Evolutionary conservation across 2,113 vertebrate species (phyloP).

Genomic region (Channa argus): DNA sequence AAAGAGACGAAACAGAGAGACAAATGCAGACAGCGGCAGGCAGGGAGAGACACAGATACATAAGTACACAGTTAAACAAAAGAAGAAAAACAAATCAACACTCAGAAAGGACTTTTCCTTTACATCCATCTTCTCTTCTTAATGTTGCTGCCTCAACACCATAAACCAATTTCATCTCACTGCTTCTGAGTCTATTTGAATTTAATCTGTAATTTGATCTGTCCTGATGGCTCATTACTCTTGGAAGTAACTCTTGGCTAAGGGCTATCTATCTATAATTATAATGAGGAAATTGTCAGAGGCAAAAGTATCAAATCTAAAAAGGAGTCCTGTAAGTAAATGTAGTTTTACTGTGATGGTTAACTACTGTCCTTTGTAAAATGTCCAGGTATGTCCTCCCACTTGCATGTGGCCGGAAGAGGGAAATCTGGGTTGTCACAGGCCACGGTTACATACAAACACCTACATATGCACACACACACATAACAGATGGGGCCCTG

Average conservation of each 20-base stretch:
- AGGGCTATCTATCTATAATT: neutral
- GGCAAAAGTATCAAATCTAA: neutral
- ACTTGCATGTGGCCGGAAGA: neutral
- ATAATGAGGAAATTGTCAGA: too few relatives aligned
- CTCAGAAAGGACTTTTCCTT: too few relatives aligned
- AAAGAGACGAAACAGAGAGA: constrained; percentile 24
- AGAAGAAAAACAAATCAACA: neutral
- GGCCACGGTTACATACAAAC: constrained; percentile 27
- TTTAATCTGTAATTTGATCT: neutral
- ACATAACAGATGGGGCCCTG: constrained; percentile 68
- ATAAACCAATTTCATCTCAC: neutral
- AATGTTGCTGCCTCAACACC: neutral
- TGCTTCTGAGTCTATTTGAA: neutral
- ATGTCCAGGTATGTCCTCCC: neutral
- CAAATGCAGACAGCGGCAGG: neutral
- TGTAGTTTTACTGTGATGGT: neutral
- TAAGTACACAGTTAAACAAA: neutral
- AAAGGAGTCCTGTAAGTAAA: neutral
- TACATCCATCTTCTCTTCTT: neutral
- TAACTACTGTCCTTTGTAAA: neutral
- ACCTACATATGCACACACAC: constrained; percentile 14
- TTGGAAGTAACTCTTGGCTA: neutral
- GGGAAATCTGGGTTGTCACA: constrained; percentile 42
- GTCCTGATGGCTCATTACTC: neutral
- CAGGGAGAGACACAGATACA: constrained; percentile 2